phyloP scores from a whole-genome alignment of 2,888 invertebrate genomes.

The Galerucella pusilla region DNA sequence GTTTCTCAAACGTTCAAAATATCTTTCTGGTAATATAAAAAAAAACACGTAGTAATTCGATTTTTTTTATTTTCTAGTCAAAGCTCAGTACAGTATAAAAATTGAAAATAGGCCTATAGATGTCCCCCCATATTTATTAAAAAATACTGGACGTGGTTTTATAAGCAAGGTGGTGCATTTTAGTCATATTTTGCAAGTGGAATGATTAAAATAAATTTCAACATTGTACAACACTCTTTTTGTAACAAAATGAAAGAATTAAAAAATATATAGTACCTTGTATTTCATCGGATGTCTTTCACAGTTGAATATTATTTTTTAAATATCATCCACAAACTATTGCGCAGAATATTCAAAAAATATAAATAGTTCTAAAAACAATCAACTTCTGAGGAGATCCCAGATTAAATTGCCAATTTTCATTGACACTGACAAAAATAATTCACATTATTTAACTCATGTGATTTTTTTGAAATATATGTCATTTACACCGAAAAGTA shows the following conservation, averaged over 20 bases:
- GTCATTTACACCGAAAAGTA: background rate
- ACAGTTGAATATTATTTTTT: no score
- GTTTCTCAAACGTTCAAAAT: no score
- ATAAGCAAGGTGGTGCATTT: conserved; percentile 54
- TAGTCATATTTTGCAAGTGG: conserved; percentile 23
- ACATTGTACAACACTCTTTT: background rate
- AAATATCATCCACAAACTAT: no score
- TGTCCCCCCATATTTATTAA: conserved; percentile 50
- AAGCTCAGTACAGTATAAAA: conserved; percentile 60
- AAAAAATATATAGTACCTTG: no score
- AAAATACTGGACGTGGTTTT: conserved; percentile 56
- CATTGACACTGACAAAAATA: no score
- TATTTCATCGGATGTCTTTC: no score
- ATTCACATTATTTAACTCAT: no score
- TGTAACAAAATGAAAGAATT: background rate
- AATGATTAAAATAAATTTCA: conserved; percentile 1
- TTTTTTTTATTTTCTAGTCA: conserved; percentile 53
- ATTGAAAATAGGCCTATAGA: conserved; percentile 57
- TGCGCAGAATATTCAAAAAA: no score
- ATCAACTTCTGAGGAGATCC: no score
- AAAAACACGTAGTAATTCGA: conserved; percentile 19
- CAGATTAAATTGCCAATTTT: no score
- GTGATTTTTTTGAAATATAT: background rate
- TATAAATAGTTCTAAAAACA: no score
- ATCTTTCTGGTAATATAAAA: background rate